phyloP scores from a whole-genome alignment of 1,140 invertebrate genomes.

The Bombus superbus region DNA sequence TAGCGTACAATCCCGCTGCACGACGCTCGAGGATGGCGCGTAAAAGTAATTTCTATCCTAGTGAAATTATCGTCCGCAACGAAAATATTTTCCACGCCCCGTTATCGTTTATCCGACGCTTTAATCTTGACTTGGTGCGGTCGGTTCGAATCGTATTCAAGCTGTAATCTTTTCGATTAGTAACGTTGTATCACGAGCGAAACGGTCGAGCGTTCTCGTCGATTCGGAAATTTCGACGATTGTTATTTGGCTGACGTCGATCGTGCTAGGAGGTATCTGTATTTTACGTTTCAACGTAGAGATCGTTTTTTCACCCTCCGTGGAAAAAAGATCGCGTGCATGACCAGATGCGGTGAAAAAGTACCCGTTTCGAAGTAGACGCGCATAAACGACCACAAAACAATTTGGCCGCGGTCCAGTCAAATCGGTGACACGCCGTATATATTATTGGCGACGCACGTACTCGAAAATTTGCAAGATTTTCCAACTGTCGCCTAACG shows the following conservation, averaged over 20 bases:
- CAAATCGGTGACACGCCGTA: constrained; percentile 11
- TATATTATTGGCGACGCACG: not conserved
- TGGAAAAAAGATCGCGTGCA: not conserved
- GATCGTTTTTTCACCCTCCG: not conserved
- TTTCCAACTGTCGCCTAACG: constrained; percentile 40
- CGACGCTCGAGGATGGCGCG: fast-evolving
- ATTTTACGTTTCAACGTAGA: not conserved
- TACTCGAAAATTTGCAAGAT: constrained; percentile 41
- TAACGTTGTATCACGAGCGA: not conserved
- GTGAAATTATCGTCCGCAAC: not conserved
- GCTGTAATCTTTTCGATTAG: not conserved
- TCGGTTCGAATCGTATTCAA: not conserved
- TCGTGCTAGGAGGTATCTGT: not conserved
- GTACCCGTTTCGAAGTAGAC: constrained; percentile 5
- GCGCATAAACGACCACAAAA: constrained; percentile 33
- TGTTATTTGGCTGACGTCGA: not conserved
- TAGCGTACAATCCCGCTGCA: no score
- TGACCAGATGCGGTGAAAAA: constrained; percentile 5
- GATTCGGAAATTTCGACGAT: not conserved
- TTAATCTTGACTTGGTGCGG: not conserved
- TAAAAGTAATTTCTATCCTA: not conserved
- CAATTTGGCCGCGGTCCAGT: constrained; percentile 45
- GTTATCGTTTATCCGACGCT: not conserved
- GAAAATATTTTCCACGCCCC: not conserved
- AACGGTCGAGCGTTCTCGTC: not conserved